Conservation (phyloP, 2,113 vertebrate species). For the Amphiprion ocellaris region DNA sequence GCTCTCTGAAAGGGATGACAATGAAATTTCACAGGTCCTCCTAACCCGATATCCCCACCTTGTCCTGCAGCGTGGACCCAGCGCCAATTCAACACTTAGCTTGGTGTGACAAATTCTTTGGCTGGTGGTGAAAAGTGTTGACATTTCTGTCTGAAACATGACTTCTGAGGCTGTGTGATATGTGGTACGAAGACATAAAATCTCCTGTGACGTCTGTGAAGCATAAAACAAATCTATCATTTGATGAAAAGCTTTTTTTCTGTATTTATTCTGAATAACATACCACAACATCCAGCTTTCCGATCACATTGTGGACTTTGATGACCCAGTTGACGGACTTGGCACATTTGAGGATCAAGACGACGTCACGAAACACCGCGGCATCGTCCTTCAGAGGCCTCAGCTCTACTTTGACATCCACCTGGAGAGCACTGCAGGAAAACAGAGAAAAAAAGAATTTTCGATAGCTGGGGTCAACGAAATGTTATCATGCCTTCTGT, state of each 20-base stretch:
- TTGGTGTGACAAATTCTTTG: slow-evolving; percentile 42
- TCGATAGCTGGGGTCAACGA: slow-evolving; percentile 23
- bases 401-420: slow-evolving; percentile 95
- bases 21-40: slow-evolving; percentile 63
- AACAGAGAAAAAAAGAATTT: slow-evolving; percentile 51
- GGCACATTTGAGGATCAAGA: slow-evolving; percentile 92
- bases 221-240: background rate
- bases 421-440: slow-evolving; percentile 91
- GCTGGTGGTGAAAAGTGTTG: slow-evolving; percentile 38
- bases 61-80: slow-evolving; percentile 25
- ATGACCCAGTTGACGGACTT: slow-evolving; percentile 98
- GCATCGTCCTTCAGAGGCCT: slow-evolving; percentile 85
- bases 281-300: slow-evolving; percentile 92
- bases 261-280: slow-evolving; percentile 64
- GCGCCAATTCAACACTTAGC: slow-evolving; percentile 35
- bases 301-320: slow-evolving; percentile 88
- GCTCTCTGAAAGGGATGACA: slow-evolving; percentile 48
- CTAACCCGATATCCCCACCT: slow-evolving; percentile 40
- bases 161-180: slow-evolving; percentile 6
- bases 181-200: slow-evolving; percentile 27
- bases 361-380: slow-evolving; percentile 86
- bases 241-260: slow-evolving; percentile 1
- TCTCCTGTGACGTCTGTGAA: background rate
- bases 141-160: slow-evolving; percentile 41
- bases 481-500: slow-evolving; percentile 84